These are phyloP conservation scores for Saccostrea glomerata DNA, from an alignment of 1,140 invertebrate genomes.

Conservation along the genomic window DNA sequence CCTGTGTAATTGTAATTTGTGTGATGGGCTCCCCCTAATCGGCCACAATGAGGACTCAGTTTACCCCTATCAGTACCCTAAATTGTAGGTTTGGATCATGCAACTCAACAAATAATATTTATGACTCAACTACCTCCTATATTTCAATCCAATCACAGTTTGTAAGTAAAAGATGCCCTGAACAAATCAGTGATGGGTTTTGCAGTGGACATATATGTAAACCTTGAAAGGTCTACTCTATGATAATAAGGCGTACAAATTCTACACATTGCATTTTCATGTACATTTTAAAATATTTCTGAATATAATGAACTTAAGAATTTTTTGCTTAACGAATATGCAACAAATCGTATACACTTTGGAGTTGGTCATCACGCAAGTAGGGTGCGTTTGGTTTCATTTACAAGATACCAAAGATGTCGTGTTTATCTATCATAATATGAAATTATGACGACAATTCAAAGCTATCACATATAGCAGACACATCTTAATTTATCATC, in stretches of 20 bases:
- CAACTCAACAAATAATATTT: not conserved
- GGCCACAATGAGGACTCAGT: slow-evolving; percentile 1
- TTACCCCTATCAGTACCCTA: not conserved
- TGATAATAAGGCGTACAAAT: not conserved
- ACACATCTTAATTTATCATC: not conserved
- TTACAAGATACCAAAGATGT: not conserved
- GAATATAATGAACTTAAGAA: not conserved
- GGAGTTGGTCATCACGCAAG: not conserved
- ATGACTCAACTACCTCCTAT: not conserved
- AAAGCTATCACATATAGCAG: not conserved
- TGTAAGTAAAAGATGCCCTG: not conserved
- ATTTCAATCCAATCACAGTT: not conserved
- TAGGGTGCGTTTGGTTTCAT: not conserved
- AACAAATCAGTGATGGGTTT: not conserved
- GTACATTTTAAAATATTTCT: not conserved
- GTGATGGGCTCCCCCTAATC: slow-evolving; percentile 5
- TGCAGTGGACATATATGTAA: no score
- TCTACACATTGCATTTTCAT: not conserved
- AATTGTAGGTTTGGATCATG: not conserved
- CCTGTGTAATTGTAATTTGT: not conserved
- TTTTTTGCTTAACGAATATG: not conserved
- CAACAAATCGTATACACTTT: not conserved
- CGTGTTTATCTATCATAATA: not conserved
- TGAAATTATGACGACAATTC: not conserved
- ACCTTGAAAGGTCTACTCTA: no score